Base-by-base conservation (phyloP, 2,113 vertebrate species). In the Catagonus wagneri region DNA sequence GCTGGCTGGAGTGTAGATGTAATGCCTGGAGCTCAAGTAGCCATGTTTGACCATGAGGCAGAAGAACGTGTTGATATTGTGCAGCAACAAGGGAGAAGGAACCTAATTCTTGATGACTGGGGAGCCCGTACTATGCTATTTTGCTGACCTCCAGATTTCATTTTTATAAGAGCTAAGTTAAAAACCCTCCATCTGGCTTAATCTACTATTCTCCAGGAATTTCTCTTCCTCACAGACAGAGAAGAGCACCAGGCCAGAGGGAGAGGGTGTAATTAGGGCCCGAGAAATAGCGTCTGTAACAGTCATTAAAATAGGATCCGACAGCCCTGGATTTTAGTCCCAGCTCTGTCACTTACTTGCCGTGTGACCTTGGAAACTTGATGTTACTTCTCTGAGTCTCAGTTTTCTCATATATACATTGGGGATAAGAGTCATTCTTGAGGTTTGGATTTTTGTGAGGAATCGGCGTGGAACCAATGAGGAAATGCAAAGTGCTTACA, bases 401-500 rank as follows among this genome's bases (percentile, higher is more conserved):
- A 0, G 10, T 81, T 65, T 79, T 71, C 80, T 93, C 20, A 6
- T 9, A 34, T 50, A 6, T 72, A 2, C 10, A 56, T 16, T 11
- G 1, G 13, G n/a, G 78, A 20, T 83, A 83, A 66, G 80, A 83
- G 52, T 34, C 27, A 7, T 32, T 74, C 17, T 39, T 79, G 69
- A 20, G 19, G 52, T 97, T 71, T 39, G n/a, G 34, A 68, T 61
- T 92, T 83, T 72, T 34, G 63, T 54, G 69, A 71, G 16, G 79
- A 80, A 60, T 93, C 54, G n/a, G 63, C 44, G 65, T 66, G 16
- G 79, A 84, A 60, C 92, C 54, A 36, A 54, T 65, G 27, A 50
- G 20, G 54, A 58, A 14, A 60, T 69, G 61, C 29, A 29, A 66
- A 76, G 66, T 71, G 23, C 79, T 79, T 54, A 32, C 44, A 5